A percentile compares a stretch with the other conserved stretches of the same genome.
Conservation (phyloP, 2,888 invertebrate genomes). For the Lasioglossum malachurum region DNA sequence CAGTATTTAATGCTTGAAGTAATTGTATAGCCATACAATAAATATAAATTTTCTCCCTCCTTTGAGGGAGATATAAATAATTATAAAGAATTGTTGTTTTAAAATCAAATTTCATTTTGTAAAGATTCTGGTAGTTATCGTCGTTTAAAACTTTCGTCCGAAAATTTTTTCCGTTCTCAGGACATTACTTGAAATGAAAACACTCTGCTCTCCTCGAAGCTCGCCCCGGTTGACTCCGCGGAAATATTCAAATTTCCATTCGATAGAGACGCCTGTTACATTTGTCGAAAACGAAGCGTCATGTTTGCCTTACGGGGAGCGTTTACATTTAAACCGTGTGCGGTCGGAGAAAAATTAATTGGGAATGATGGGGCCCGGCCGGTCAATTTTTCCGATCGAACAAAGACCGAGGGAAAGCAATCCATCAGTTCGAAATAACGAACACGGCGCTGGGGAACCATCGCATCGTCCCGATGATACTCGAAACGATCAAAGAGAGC, state of each 20-base stretch:
- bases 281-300: neutral
- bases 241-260: neutral
- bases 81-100: neutral
- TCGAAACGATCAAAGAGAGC: conserved; percentile 29
- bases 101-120: neutral
- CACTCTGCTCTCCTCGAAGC: neutral
- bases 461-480: conserved; percentile 25
- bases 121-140: no score
- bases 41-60: no score
- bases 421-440: conserved; percentile 42
- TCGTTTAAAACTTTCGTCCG: neutral
- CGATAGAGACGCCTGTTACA: neutral
- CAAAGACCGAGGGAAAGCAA: conserved; percentile 11
- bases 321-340: neutral
- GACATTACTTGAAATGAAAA: neutral
- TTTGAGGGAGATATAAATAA: no score
- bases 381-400: neutral
- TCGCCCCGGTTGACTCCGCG: neutral
- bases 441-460: conserved; percentile 4
- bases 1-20: no score
- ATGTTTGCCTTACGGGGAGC: neutral
- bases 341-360: neutral
- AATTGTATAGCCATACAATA: no score
- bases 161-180: neutral
- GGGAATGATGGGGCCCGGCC: neutral